Evolutionary conservation across 2,797 vertebrate genomes (phyloP).

Genomic region (Poecilia gillii): DNA sequence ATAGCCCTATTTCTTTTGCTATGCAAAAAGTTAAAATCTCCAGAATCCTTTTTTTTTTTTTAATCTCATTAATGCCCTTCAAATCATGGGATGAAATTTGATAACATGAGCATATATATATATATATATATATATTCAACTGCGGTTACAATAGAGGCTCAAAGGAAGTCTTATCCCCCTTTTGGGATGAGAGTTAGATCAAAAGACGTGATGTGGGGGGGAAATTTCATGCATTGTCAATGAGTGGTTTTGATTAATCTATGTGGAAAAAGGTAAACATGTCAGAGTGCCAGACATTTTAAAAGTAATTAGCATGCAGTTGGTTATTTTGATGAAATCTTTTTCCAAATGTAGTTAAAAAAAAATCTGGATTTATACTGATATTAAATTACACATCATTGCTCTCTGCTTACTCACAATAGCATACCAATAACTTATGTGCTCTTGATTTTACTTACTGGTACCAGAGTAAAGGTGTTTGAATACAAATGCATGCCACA

Average conservation of each 20-base stretch:
- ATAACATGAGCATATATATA: neutral
- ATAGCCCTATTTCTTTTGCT: neutral
- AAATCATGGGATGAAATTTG: neutral
- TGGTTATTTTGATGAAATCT: neutral
- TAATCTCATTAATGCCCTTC: neutral
- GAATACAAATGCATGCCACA: neutral
- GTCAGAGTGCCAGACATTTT: neutral
- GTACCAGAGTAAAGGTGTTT: neutral
- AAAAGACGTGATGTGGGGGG: neutral
- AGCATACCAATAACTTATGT: neutral
- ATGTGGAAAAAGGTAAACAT: neutral
- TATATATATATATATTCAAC: neutral
- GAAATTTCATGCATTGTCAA: neutral
- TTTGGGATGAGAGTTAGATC: slow-evolving; percentile 4
- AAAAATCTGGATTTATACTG: neutral
- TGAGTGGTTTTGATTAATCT: neutral
- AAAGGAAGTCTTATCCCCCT: slow-evolving; percentile 26
- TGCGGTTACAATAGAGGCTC: slow-evolving; percentile 19
- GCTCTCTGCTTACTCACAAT: neutral
- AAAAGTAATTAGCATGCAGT: neutral
- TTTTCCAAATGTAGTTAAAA: neutral
- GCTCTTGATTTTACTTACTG: neutral
- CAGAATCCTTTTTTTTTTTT: neutral
- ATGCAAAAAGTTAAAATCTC: no score
- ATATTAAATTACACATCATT: neutral